Evolutionary conservation across 2,888 invertebrate species (phyloP), one percentile per base, ranked within the genome.

Genomic region (Eubasilissa splendida): DNA sequence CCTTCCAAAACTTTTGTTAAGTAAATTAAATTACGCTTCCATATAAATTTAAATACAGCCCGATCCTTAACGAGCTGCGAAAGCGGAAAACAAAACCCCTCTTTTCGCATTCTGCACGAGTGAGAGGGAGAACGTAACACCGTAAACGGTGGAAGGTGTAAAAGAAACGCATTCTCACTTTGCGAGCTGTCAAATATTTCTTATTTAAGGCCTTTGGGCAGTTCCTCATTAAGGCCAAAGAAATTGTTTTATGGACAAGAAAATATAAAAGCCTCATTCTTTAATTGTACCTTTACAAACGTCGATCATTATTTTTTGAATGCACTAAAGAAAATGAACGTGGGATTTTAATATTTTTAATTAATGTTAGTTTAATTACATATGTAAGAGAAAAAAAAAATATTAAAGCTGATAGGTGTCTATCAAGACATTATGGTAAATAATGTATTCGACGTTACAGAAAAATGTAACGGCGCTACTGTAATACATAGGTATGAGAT

Each of bases 201-300:
- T 75, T 60, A 75, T 75, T 75, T 75, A 75, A 63, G 52, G 60
- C 50, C 59, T 63, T 60, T 42, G 50, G 75, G 75, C 60, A 60
- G 75, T 60, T 59, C 60, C 75, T 75, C 75, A 75, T 75, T 75
- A 75, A 50, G 75, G 60, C 60, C 5, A 8, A 75, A 75, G 50
- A 63, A 75, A 59, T 75, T 59, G 75, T 63, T 75, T 75, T 75
- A 75, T 75, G 75, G 75, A 75, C 75, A 63, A 60, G 59, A 75
- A 75, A 75, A 75, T 12, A 52, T 63, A 75, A 58, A 59, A 14
- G 50, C 75, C 52, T 58, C 42, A 59, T 73, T 73, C 59, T 73
- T 73, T 73, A 50, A 33, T 73, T 73, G 42, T n/a, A 31, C 71
- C 71, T 56, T 73, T 73, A 73, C 31, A 71, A 54, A 33, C 5